Evolutionary conservation across 1,140 invertebrate species (phyloP).

Genomic region (Euglossa dilemma): DNA sequence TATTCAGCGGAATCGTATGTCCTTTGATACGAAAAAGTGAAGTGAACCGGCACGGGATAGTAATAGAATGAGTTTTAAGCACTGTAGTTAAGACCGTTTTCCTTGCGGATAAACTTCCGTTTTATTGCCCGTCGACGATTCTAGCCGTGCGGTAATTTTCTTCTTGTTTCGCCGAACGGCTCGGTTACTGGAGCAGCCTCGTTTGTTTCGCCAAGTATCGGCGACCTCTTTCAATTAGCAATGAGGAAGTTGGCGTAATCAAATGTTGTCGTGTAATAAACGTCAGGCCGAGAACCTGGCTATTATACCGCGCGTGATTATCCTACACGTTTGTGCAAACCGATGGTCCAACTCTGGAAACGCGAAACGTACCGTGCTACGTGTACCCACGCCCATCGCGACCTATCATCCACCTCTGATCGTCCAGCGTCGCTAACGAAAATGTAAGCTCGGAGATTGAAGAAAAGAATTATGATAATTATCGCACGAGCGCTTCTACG

Average conservation of each 20-base stretch:
- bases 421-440: too few species aligned
- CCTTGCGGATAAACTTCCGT: not conserved
- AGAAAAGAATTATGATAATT: too few species aligned
- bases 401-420: too few species aligned
- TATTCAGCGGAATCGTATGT: not conserved
- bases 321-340: not conserved
- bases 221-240: not conserved
- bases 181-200: not conserved
- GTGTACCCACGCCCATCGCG: too few species aligned
- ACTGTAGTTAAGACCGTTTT: not conserved
- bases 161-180: not conserved
- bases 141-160: not conserved
- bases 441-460: too few species aligned
- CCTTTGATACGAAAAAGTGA: not conserved
- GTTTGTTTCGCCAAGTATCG: not conserved
- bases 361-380: too few species aligned
- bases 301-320: not conserved
- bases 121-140: not conserved
- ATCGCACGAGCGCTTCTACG: too few species aligned
- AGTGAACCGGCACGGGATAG: not conserved
- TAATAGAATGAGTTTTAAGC: not conserved
- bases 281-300: not conserved
- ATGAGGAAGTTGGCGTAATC: not conserved
- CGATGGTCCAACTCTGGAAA: too few species aligned
- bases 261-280: not conserved